Conservation (phyloP, 2,888 invertebrate genomes). For the Andrena bucephala region DNA sequence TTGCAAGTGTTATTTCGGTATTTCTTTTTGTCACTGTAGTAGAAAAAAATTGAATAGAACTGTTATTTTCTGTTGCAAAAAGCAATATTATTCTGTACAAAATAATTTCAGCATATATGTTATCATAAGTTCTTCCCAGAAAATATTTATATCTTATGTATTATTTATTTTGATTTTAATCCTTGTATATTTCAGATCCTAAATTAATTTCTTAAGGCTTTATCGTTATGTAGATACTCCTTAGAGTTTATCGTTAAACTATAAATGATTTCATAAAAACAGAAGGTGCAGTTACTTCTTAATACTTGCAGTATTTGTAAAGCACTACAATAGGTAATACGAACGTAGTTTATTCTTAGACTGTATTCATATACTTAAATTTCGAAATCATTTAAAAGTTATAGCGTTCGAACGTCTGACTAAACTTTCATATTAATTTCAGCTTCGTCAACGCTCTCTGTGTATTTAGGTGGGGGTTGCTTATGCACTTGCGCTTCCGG, state of each 20-base stretch:
- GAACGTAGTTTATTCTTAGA: constrained; percentile 48
- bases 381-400: constrained; percentile 44
- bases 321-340: constrained; percentile 42
- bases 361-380: constrained; percentile 42
- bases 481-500: constrained; percentile 77
- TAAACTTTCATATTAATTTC: constrained; percentile 64
- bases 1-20: constrained; percentile 19
- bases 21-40: constrained; percentile 22
- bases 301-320: constrained; percentile 37
- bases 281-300: constrained; percentile 34
- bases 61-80: constrained; percentile 43
- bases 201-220: constrained; percentile 33
- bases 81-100: constrained; percentile 46
- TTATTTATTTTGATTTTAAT: constrained; percentile 58
- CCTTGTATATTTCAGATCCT: constrained; percentile 39
- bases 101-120: constrained; percentile 46
- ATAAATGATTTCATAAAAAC: constrained; percentile 36
- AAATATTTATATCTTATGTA: constrained; percentile 46
- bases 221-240: constrained; percentile 28
- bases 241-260: constrained; percentile 29
- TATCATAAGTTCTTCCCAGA: constrained; percentile 37
- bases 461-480: constrained; percentile 75
- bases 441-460: constrained; percentile 35
- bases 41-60: constrained; percentile 40
- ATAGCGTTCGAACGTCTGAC: constrained; percentile 29